These are phyloP conservation scores for Toxotes chatareus DNA, from an alignment of 2,113 vertebrate genomes.

Conservation along the genomic window DNA sequence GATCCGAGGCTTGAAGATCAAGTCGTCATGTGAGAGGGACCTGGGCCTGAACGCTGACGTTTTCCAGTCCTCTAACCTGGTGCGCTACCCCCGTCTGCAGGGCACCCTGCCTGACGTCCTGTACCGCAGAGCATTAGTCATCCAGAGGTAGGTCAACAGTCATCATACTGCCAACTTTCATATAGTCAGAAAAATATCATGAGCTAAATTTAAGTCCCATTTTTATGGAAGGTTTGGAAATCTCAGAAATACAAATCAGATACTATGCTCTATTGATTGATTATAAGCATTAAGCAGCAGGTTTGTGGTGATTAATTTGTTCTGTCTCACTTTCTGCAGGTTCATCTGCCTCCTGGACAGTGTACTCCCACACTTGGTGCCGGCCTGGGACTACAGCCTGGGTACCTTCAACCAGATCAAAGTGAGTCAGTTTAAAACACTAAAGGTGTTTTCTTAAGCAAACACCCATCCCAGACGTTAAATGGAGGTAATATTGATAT, in stretches of 20 bases:
- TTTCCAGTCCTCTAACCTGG: conserved; percentile 94
- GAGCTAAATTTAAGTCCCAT: background rate
- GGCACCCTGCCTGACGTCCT: conserved; percentile 92
- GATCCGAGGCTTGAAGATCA: conserved; percentile 96
- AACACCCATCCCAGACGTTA: too few species aligned
- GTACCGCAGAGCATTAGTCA: conserved; percentile 91
- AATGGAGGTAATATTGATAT: background rate
- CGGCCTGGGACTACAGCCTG: conserved; percentile 96
- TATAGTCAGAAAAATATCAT: background rate
- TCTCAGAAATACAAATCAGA: background rate
- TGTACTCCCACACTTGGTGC: conserved; percentile 92
- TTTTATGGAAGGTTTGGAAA: background rate
- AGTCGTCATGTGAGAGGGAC: conserved; percentile 94
- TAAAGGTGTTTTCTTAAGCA: too few species aligned
- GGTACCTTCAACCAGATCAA: conserved; percentile 96
- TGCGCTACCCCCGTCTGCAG: conserved; percentile 96
- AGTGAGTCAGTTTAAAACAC: conserved; percentile 77
- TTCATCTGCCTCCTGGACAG: conserved; percentile 94
- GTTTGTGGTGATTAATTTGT: background rate
- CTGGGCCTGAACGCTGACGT: conserved; percentile 94
- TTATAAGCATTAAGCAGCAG: background rate
- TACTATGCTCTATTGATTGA: background rate
- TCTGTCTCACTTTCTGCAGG: conserved; percentile 77
- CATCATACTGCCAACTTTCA: background rate
- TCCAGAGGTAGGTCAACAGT: conserved; percentile 88